These are phyloP conservation scores for Euclidia mi DNA, from an alignment of 2,888 invertebrate genomes.

Conservation along the genomic window DNA sequence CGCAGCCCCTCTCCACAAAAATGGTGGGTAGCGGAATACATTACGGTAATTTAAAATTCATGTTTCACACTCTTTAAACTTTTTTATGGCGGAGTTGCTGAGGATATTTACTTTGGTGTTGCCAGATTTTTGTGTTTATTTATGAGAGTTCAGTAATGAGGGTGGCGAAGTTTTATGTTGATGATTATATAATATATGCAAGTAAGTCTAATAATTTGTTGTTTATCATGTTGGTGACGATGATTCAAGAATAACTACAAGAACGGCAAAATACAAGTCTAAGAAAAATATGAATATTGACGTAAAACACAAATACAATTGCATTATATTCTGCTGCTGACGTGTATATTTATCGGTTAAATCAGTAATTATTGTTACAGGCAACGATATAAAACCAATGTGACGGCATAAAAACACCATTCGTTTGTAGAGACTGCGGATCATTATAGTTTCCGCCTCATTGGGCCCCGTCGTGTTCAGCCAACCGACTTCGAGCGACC, in stretches of 20 bases:
- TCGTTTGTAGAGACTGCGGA: conserved; percentile 39
- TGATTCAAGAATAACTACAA: too few species aligned
- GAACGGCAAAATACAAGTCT: too few species aligned
- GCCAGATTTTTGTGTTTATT: conserved; percentile 51
- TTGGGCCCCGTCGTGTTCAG: conserved; percentile 40
- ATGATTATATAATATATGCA: conserved; percentile 9
- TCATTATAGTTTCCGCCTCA: conserved; percentile 58
- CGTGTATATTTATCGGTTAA: conserved; percentile 18
- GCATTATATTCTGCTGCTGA: background rate
- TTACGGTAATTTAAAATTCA: conserved; percentile 78
- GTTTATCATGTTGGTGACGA: conserved; percentile 2
- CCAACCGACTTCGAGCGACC: conserved; percentile 29
- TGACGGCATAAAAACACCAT: conserved; percentile 50
- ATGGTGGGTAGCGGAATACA: conserved; percentile 70
- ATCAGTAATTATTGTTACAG: conserved; percentile 25
- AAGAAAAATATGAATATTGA: too few species aligned
- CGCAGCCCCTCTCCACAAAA: conserved; percentile 68
- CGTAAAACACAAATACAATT: background rate
- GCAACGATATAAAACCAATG: conserved; percentile 16
- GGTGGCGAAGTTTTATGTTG: conserved; percentile 19
- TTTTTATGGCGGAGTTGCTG: conserved; percentile 50
- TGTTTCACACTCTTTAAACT: conserved; percentile 75
- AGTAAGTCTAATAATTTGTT: background rate
- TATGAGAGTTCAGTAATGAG: conserved; percentile 29
- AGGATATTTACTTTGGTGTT: conserved; percentile 46